These are phyloP conservation scores for Zosterops japonicus DNA, from an alignment of 2,113 vertebrate species.

Conservation along the genomic window DNA sequence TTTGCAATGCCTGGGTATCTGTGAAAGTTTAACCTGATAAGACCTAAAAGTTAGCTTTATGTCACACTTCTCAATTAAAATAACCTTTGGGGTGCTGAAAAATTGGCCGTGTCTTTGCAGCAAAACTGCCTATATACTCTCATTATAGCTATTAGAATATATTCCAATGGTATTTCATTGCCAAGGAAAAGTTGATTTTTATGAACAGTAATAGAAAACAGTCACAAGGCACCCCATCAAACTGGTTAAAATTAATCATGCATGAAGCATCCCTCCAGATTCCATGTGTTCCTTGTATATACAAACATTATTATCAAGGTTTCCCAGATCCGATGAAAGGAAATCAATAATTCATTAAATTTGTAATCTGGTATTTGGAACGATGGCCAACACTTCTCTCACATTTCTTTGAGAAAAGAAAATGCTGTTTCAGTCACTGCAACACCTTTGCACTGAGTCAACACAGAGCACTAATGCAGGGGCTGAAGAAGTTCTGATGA, in stretches of 20 bases:
- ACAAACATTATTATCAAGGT: neutral
- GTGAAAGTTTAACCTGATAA: neutral
- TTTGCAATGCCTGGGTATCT: neutral
- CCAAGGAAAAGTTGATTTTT: neutral
- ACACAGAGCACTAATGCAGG: neutral
- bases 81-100: neutral
- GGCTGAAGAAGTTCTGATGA: neutral
- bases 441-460: neutral
- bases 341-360: neutral
- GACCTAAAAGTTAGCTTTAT: neutral
- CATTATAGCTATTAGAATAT: neutral
- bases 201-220: neutral
- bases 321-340: neutral
- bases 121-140: neutral
- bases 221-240: neutral
- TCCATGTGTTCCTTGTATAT: neutral
- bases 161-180: neutral
- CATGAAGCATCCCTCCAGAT: neutral
- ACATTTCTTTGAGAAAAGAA: neutral
- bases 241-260: constrained; percentile 15
- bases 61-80: neutral
- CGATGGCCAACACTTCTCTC: neutral
- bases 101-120: neutral
- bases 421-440: neutral
- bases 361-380: neutral